phyloP scores from a whole-genome alignment of 2,888 invertebrate genomes.

The Cerastoderma edule region DNA sequence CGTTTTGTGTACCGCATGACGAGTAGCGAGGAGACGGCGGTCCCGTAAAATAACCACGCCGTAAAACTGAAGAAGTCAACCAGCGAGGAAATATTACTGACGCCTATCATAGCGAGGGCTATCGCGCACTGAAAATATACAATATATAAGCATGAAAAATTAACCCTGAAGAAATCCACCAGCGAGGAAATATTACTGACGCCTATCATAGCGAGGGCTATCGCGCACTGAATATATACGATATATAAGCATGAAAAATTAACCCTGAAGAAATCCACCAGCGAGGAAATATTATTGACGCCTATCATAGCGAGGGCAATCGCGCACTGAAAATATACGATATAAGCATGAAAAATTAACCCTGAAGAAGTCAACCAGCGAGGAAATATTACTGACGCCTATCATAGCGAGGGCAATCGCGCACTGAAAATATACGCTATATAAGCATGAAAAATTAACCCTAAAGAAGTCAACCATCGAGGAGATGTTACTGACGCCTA shows the following conservation, averaged over 20 bases:
- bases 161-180: slow-evolving; percentile 99
- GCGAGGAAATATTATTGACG: slow-evolving; percentile 95
- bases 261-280: slow-evolving; percentile 99
- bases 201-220: slow-evolving; percentile 83
- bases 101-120: slow-evolving; percentile 85
- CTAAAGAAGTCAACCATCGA: slow-evolving; percentile 98
- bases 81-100: slow-evolving; percentile 95
- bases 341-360: too few species aligned
- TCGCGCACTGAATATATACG: slow-evolving; percentile 41
- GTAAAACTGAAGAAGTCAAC: slow-evolving; percentile 99
- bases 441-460: too few species aligned
- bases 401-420: slow-evolving; percentile 73
- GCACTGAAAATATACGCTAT: slow-evolving; percentile 37
- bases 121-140: slow-evolving; percentile 57
- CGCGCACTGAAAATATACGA: slow-evolving; percentile 40
- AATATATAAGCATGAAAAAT: too few species aligned
- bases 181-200: slow-evolving; percentile 96
- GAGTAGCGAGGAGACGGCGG: slow-evolving; percentile 95
- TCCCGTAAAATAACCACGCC: slow-evolving; percentile 98
- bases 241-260: too few species aligned
- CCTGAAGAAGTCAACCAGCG: slow-evolving; percentile 98
- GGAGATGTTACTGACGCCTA: slow-evolving; percentile 94
- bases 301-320: slow-evolving; percentile 83
- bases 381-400: slow-evolving; percentile 95
- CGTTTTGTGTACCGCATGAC: slow-evolving; percentile 94